Evolutionary conservation across 2,113 vertebrate species (phyloP), one percentile per base, ranked within the genome.

Genomic region (Genyomyrus donnyi): DNA sequence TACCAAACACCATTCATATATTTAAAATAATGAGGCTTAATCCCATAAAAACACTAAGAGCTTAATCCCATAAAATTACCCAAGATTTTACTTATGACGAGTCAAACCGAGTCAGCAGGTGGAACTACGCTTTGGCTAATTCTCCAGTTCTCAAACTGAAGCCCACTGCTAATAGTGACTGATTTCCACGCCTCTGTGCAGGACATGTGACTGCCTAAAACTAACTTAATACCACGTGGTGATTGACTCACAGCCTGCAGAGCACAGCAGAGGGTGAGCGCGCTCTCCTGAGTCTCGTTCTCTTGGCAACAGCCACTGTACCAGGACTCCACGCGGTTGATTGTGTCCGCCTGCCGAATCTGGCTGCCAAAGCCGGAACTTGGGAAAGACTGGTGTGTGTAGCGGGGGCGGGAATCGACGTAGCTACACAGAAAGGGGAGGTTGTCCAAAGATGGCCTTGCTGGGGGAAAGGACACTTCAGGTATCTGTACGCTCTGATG

Each of bases 311-410:
- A 85, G 39, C 39, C 45, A 5, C 42, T 21, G 42, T 85, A 85
- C 83, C 83, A 85, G 83, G 83, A 45, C 83, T 85, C 83, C 83
- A 49, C 45, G 1, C 83, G 39, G 83, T 85, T 85, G 45, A 85
- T 48, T 2, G 83, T 11, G 15, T 85, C 19, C 7, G 45, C 83
- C 42, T 48, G 45, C 7, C 83, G 83, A n/a, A n/a, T 46, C 19
- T 45, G 83, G 17, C 39, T 48, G 45, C 24, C 83, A n/a, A 5
- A 85, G 1, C 74, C 74, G 15, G 74, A 80, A 2, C 3, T 5
- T 80, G 97, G 97, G 52, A 98, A 94, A 88, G 93, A 96, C 39
- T 94, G 94, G 0, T 87, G 15, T 10, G 95, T 95, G 2, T 97
- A 97, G 0, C 91, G 62, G 5, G 93, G 89, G 0, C 94, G 96